These are phyloP conservation scores for Helicoverpa assulta DNA, from an alignment of 2,888 invertebrate genomes.

Conservation along the genomic window DNA sequence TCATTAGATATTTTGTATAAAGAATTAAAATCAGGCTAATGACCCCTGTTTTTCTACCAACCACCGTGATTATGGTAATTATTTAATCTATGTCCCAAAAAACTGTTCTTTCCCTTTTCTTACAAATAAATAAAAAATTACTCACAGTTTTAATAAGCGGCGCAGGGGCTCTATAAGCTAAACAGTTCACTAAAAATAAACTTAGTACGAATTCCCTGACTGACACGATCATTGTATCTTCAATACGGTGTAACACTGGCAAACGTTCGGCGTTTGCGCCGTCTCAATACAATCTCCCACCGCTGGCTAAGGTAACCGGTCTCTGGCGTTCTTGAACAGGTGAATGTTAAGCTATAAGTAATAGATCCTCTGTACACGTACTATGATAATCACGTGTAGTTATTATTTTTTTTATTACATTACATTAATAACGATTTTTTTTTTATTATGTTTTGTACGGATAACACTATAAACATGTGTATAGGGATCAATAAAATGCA, in stretches of 20 bases:
- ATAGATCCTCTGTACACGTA: constrained; percentile 5
- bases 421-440: not conserved
- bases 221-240: constrained; percentile 42
- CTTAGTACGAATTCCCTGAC: constrained; percentile 40
- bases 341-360: constrained; percentile 38
- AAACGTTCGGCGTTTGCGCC: constrained; percentile 24
- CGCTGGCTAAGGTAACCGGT: constrained; percentile 40
- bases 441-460: too few species aligned
- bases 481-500: too few species aligned
- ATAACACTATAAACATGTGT: too few species aligned
- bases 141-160: constrained; percentile 85
- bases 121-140: constrained; percentile 42
- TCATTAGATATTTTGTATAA: not conserved
- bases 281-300: constrained; percentile 30
- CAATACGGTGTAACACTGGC: not conserved
- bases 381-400: constrained; percentile 4
- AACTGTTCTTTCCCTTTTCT: not conserved
- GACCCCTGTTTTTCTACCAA: not conserved
- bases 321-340: constrained; percentile 54
- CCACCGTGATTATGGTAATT: not conserved
- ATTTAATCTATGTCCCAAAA: constrained; percentile 12
- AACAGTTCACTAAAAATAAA: constrained; percentile 54
- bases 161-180: constrained; percentile 68
- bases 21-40: not conserved
- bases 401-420: not conserved